Percentiles rank a stretch among this genome's conserved stretches.
Conservation (phyloP, 2,797 vertebrate genomes). For the Falco rusticolus region DNA sequence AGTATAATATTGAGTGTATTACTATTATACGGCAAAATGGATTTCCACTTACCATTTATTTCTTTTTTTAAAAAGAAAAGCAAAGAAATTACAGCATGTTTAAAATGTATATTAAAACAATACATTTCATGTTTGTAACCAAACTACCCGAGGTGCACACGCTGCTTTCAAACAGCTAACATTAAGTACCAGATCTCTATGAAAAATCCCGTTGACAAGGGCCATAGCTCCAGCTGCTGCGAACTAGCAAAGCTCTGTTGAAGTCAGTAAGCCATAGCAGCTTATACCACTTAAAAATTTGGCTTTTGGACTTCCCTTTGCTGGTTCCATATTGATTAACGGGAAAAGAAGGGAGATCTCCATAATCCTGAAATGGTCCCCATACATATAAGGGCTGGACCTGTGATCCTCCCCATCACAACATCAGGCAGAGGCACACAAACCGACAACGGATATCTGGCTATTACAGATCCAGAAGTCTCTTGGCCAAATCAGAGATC, state of each 20-base stretch:
- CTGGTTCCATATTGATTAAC: not conserved
- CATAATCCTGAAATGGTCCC: not conserved
- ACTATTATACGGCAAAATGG: not conserved
- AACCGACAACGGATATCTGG: not conserved
- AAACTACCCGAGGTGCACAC: not conserved
- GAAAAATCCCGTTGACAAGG: not conserved
- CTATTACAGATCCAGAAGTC: not conserved
- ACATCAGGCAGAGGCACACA: not conserved
- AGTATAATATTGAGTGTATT: not conserved
- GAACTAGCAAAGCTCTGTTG: not conserved
- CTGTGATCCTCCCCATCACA: not conserved
- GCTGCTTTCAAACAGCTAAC: not conserved
- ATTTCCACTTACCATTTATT: conserved; percentile 14
- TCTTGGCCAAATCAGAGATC: not conserved
- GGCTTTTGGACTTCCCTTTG: not conserved
- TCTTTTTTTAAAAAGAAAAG: not conserved
- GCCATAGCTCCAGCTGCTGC: not conserved
- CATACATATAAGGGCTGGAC: accelerated
- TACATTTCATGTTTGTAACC: not conserved
- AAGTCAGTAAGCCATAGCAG: not conserved
- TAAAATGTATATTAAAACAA: not conserved
- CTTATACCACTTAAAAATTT: not conserved
- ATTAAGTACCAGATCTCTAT: not conserved
- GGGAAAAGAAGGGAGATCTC: not conserved
- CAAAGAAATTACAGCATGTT: not conserved